Base-by-base conservation (phyloP, 2,888 invertebrate species). In the Cyclophora albipunctata region DNA sequence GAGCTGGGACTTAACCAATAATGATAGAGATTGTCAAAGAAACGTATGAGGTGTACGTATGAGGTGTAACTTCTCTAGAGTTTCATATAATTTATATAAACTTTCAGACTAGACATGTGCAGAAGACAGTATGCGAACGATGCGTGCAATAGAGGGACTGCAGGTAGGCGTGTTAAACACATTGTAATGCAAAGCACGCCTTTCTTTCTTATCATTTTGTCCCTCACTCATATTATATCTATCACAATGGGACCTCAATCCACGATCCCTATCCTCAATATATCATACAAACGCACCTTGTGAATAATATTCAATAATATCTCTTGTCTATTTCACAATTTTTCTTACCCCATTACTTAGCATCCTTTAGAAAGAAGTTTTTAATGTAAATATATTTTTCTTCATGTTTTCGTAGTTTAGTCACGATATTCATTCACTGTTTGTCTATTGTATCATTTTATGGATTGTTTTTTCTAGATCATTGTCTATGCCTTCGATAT, bases 71-170 rank as follows among this genome's bases (percentile, higher is more conserved):
- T 37, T 37, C 5, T 4, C 5, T 37, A 5, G 37, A 37, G 37
- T 43, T 81, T 84, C 84, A 69, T 63, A 69, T 81, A 86, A 77
- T 91, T 91, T 88, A 88, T 90, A 81, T 90, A 80, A 70, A 71
- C 84, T 95, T 95, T 89, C 96, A 97, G 97, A 95, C 95, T 97
- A 93, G 97, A 97, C 95, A 97, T 97, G 97, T 97, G 97, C 95
- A 94, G 97, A 91, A 93, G 97, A 91, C 94, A 96, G 91, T 95
- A 93, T 91, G 94, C 95, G 86, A 95, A 94, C 92, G 96, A 96
- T 90, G 94, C 94, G 90, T 97, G 97, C 94, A 97, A 97, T 94
- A 94, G 97, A 92, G 97, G 97, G 91, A 97, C 97, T 73, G 97
- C 97, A 96, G 97, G 97, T 97, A 96, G 92, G 86, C 84, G 86